Evolutionary conservation across 2,888 invertebrate genomes (phyloP).

Genomic region (Epirrhoe tristata): DNA sequence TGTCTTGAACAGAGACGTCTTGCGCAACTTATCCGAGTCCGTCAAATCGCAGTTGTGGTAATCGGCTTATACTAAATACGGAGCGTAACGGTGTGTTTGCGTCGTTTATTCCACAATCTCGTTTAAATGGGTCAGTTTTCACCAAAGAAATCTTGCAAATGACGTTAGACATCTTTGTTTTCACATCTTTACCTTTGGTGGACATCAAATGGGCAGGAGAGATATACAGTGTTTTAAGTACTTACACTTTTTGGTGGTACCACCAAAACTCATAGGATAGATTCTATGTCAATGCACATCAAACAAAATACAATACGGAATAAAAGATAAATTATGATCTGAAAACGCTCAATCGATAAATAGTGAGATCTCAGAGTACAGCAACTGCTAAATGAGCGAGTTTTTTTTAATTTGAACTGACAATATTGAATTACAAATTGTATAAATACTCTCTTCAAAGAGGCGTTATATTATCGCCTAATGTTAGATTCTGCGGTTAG

Average conservation of each 20-base stretch:
- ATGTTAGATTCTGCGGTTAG: slow-evolving; percentile 44
- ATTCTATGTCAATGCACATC: too few relatives aligned
- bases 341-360: too few relatives aligned
- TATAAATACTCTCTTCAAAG: slow-evolving; percentile 41
- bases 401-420: not conserved
- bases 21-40: slow-evolving; percentile 71
- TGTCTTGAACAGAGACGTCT: slow-evolving; percentile 51
- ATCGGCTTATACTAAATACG: slow-evolving; percentile 79
- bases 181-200: too few relatives aligned
- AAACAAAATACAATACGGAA: too few relatives aligned
- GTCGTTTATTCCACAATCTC: slow-evolving; percentile 4
- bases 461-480: slow-evolving; percentile 42
- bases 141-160: too few relatives aligned
- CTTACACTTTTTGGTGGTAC: too few relatives aligned
- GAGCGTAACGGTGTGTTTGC: slow-evolving; percentile 59
- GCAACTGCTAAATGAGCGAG: not conserved
- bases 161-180: too few relatives aligned
- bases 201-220: too few relatives aligned
- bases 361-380: not conserved
- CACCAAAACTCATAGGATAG: too few relatives aligned
- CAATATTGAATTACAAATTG: slow-evolving; percentile 40
- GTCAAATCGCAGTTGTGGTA: slow-evolving; percentile 64
- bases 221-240: too few relatives aligned
- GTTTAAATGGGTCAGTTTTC: slow-evolving; percentile 1
- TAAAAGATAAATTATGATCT: too few relatives aligned